Percentiles rank a stretch among this genome's conserved stretches.
These are phyloP conservation scores for Nannoperca australis DNA, from an alignment of 2,797 vertebrate species.

Conservation along the genomic window DNA sequence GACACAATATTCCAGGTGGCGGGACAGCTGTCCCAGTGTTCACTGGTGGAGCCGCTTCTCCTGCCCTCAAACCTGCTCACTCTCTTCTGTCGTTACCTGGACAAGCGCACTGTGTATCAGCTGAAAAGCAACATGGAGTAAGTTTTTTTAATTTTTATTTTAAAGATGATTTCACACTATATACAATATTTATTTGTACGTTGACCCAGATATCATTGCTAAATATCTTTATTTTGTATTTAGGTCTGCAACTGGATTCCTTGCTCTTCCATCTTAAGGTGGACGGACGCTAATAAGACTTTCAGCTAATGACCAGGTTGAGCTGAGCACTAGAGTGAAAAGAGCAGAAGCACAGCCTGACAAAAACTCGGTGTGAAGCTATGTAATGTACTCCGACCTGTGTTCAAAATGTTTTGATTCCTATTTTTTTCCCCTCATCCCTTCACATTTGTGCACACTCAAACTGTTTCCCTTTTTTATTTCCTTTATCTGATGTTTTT, in stretches of 20 bases:
- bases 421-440: constrained; percentile 44
- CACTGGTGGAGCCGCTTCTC: constrained; percentile 91
- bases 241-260: constrained; percentile 82
- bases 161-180: neutral
- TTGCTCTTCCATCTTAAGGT: constrained; percentile 83
- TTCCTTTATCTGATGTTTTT: constrained; percentile 65
- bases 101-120: constrained; percentile 92
- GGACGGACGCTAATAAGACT: constrained; percentile 13
- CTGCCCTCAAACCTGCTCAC: constrained; percentile 94
- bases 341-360: constrained; percentile 16
- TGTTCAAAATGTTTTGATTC: constrained; percentile 46
- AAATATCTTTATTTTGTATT: constrained; percentile 62
- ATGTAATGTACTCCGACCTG: constrained; percentile 29
- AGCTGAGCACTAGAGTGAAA: constrained; percentile 40
- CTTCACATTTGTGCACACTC: constrained; percentile 71
- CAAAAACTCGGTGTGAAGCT: constrained; percentile 27
- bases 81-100: constrained; percentile 95
- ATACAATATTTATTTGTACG: neutral
- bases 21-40: constrained; percentile 90
- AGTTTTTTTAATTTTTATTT: constrained; percentile 66
- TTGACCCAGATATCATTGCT: neutral
- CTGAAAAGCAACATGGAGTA: constrained; percentile 94
- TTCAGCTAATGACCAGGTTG: constrained; percentile 40
- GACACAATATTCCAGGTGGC: constrained; percentile 93
- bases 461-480: constrained; percentile 70